Evolutionary conservation across 2,888 invertebrate genomes (phyloP).

Genomic region (Amorpha juglandis): DNA sequence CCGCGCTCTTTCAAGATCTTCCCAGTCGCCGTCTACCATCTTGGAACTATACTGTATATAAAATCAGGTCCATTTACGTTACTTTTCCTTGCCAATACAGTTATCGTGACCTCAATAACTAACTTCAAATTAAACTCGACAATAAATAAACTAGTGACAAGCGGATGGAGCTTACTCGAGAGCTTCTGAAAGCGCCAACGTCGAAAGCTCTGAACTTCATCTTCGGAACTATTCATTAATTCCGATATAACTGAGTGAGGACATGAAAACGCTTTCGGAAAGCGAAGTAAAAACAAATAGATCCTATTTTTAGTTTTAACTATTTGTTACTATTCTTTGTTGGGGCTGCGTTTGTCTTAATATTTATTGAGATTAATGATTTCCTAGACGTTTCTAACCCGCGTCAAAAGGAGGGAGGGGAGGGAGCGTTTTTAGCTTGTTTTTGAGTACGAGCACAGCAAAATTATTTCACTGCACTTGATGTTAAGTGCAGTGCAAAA

Average conservation of each 20-base stretch:
- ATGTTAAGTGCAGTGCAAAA: too few relatives aligned
- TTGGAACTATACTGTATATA: too few relatives aligned
- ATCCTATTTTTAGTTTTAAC: neutral
- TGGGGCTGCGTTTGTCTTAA: neutral
- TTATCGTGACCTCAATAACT: neutral
- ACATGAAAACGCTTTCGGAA: conserved; percentile 28
- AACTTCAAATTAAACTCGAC: conserved; percentile 1
- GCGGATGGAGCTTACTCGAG: conserved; percentile 3
- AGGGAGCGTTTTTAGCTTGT: too few relatives aligned
- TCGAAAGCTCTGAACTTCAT: conserved; percentile 19
- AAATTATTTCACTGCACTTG: too few relatives aligned
- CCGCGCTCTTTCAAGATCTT: too few relatives aligned
- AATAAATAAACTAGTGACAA: conserved; percentile 10
- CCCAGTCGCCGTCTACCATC: too few relatives aligned
- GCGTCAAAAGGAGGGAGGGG: too few relatives aligned
- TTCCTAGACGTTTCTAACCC: neutral
- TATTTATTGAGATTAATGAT: neutral
- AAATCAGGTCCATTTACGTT: too few relatives aligned
- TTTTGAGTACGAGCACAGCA: too few relatives aligned
- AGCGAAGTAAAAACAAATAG: conserved; percentile 3
- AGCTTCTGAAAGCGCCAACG: conserved; percentile 10
- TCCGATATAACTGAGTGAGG: conserved; percentile 7
- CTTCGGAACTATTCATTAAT: conserved; percentile 23
- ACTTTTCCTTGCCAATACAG: too few relatives aligned
- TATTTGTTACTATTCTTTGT: conserved; percentile 3